phyloP scores from a whole-genome alignment of 2,113 vertebrate genomes.

The Orcinus orca region DNA sequence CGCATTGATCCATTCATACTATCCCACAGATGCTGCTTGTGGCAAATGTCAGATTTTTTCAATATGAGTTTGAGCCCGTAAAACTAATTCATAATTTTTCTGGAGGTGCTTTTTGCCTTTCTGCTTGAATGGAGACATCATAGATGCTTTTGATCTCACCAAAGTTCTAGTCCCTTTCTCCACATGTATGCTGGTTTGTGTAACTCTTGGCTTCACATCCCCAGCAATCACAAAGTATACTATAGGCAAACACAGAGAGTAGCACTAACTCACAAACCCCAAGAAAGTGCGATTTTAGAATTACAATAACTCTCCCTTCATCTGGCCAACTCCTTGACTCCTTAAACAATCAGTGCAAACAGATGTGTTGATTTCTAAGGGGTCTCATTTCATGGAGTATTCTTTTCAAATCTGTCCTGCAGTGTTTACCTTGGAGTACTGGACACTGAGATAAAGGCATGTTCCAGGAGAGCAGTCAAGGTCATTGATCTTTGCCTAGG shows the following conservation, averaged over 20 bases:
- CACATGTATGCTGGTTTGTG: background rate
- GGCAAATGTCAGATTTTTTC: background rate
- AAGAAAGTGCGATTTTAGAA: conserved; percentile 18
- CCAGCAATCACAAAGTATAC: background rate
- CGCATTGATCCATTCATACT: background rate
- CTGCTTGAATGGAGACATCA: background rate
- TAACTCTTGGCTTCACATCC: background rate
- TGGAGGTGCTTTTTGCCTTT: background rate
- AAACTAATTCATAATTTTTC: conserved; percentile 32
- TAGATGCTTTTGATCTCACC: background rate
- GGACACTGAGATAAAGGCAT: background rate
- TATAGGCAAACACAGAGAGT: background rate
- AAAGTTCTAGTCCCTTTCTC: background rate
- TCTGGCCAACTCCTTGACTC: background rate
- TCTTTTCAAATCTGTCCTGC: background rate
- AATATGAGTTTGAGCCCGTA: background rate
- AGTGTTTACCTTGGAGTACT: background rate
- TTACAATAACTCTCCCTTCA: background rate
- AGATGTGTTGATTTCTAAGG: background rate
- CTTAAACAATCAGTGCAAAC: background rate
- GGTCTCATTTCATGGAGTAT: background rate
- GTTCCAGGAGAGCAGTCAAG: background rate
- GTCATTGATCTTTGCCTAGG: background rate
- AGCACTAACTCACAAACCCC: background rate
- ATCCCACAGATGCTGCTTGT: background rate